These are phyloP conservation scores for Darevskia nairensis DNA, from an alignment of 2,797 vertebrate species.

Conservation along the genomic window DNA sequence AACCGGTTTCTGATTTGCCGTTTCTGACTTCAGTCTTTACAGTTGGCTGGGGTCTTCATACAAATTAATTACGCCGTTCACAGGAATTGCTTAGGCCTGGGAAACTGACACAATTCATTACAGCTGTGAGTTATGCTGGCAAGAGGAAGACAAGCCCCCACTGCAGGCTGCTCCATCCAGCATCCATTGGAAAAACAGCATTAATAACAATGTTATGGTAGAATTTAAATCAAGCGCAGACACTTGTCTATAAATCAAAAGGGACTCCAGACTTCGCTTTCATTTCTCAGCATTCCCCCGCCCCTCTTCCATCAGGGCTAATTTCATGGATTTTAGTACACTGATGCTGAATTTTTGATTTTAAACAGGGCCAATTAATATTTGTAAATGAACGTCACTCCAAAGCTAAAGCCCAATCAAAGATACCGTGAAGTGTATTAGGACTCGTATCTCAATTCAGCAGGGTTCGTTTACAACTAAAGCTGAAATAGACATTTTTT, in stretches of 20 bases:
- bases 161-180: conserved; percentile 1
- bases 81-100: conserved; percentile 64
- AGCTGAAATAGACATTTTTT: not conserved
- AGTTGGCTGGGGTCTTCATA: conserved; percentile 59
- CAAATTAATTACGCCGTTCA: conserved; percentile 70
- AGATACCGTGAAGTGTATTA: not conserved
- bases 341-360: conserved; percentile 45
- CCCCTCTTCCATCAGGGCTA: conserved; percentile 19
- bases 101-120: conserved; percentile 66
- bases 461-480: not conserved
- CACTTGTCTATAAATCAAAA: conserved; percentile 42
- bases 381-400: conserved; percentile 16
- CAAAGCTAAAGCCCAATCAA: not conserved
- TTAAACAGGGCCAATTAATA: conserved; percentile 51
- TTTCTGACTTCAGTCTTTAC: conserved; percentile 65
- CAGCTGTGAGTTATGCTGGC: conserved; percentile 40
- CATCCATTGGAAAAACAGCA: conserved; percentile 36
- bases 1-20: conserved; percentile 63
- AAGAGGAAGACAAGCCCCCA: not conserved
- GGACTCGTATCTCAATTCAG: not conserved
- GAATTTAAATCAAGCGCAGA: conserved; percentile 36
- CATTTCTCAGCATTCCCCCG: conserved; percentile 28
- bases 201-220: conserved; percentile 54
- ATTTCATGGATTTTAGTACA: conserved; percentile 34
- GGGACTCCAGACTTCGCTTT: conserved; percentile 43